Percentiles rank a stretch among this genome's conserved stretches.
Evolutionary conservation across 2,888 invertebrate species (phyloP).

Genomic region (Microctonus brassicae): DNA sequence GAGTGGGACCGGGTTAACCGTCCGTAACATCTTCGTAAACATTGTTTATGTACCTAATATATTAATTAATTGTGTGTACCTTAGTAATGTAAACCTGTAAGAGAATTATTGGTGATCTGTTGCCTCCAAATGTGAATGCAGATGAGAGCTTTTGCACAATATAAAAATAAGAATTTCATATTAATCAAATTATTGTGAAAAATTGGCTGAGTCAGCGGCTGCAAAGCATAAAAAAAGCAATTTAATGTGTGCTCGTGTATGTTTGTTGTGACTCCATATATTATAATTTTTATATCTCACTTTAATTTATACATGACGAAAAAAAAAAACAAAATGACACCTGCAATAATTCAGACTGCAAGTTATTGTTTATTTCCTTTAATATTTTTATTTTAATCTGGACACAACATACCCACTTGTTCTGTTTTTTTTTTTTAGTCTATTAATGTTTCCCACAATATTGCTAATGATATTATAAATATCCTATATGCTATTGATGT

Average conservation of each 20-base stretch:
- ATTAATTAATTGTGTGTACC: not conserved
- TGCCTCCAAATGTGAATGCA: not conserved
- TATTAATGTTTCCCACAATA: not conserved
- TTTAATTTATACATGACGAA: not conserved
- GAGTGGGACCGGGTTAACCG: constrained; percentile 41
- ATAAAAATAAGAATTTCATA: not conserved
- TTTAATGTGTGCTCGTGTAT: not conserved
- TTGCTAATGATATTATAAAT: constrained; percentile 12
- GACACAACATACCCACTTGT: constrained; percentile 3
- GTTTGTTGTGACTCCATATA: not conserved
- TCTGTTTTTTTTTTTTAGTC: not conserved
- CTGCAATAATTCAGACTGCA: constrained; percentile 11
- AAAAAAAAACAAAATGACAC: not conserved
- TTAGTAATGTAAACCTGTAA: not conserved
- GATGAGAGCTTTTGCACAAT: not conserved
- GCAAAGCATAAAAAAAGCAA: not conserved
- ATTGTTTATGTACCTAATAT: not conserved
- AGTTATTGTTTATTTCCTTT: not conserved
- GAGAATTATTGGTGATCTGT: constrained; percentile 1
- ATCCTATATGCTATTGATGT: constrained; percentile 21
- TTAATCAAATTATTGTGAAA: not conserved
- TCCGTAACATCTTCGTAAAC: constrained; percentile 33
- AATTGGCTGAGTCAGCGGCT: not conserved
- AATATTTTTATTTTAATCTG: constrained; percentile 1
- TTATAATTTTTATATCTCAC: not conserved